phyloP scores from a whole-genome alignment of 2,888 invertebrate species.

The Prosapia bicincta region DNA sequence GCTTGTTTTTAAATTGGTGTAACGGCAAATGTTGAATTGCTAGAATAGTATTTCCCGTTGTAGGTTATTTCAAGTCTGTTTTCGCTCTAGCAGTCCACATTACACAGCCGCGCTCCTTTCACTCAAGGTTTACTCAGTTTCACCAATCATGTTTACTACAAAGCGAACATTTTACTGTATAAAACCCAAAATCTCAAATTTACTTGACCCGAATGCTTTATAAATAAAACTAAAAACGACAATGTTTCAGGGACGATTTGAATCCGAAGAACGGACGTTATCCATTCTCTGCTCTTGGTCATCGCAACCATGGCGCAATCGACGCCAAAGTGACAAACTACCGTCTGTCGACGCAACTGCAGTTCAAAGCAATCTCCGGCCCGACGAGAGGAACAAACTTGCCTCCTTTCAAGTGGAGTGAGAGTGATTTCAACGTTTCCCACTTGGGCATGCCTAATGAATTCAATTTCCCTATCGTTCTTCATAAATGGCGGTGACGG shows the following conservation, averaged over 20 bases:
- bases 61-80: too few species aligned
- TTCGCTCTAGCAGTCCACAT: too few species aligned
- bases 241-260: slow-evolving; percentile 56
- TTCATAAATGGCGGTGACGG: slow-evolving; percentile 56
- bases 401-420: slow-evolving; percentile 65
- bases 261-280: slow-evolving; percentile 68
- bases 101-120: too few species aligned
- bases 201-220: too few species aligned
- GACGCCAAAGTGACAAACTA: slow-evolving; percentile 62
- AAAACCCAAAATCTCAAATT: too few species aligned
- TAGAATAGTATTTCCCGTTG: too few species aligned
- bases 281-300: slow-evolving; percentile 64
- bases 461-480: slow-evolving; percentile 59
- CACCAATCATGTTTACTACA: too few species aligned
- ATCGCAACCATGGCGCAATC: slow-evolving; percentile 65
- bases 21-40: too few species aligned
- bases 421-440: slow-evolving; percentile 55
- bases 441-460: slow-evolving; percentile 67
- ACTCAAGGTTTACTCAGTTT: too few species aligned
- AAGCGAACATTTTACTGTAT: too few species aligned
- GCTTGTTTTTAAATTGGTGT: too few species aligned
- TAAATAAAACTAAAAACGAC: too few species aligned
- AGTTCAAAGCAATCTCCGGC: slow-evolving; percentile 55
- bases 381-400: slow-evolving; percentile 54
- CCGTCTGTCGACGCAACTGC: slow-evolving; percentile 44